Evolutionary conservation across 2,888 invertebrate genomes (phyloP), one percentile per base, ranked within the genome.

Genomic region (Melitaea athalia): DNA sequence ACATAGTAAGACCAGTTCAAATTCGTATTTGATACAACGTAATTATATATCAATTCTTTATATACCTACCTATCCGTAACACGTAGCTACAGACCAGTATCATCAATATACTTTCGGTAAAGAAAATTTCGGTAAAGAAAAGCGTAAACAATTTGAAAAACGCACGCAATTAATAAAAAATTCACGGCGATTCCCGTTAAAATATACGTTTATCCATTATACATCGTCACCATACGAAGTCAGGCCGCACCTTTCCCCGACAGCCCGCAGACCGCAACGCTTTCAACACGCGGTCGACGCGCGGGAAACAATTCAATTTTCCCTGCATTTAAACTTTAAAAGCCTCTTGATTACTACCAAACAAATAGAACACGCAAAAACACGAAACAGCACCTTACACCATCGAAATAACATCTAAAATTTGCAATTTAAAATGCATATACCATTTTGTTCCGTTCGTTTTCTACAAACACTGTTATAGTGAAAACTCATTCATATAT

Each of bases 301-400:
- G 69, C 67, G 74, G 70, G 73, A 79, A 81, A 79, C 82, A 83
- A 86, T 85, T 85, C 81, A 85, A 85, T 86, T 86, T 85, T 77
- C 78, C 74, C 76, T 76, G 76, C 81, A 77, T 77, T 79, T 78
- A 74, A 76, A 80, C 78, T 84, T 82, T 82, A 80, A 84, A 83
- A 82, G 85, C 80, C 74, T 72, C 69, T 74, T 74, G 74, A 74
- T 76, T 74, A 76, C 75, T 73, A 73, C 76, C 73, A 78, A 75
- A 59, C 59, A 59, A 49, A 53, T 64, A 53, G 52, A 66, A 61
- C 59, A 43, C 15, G 14, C 50, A 31, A 45, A 62, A 55, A 42
- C 55, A 7, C 17, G 0, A 71, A 73, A 70, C 17, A 59, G 31
- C 49, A 63, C 55, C 14, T 62, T 74, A 70, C 57, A 5, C 5